Conservation (phyloP, 2,888 invertebrate species). For the Drosophila paramelanica region DNA sequence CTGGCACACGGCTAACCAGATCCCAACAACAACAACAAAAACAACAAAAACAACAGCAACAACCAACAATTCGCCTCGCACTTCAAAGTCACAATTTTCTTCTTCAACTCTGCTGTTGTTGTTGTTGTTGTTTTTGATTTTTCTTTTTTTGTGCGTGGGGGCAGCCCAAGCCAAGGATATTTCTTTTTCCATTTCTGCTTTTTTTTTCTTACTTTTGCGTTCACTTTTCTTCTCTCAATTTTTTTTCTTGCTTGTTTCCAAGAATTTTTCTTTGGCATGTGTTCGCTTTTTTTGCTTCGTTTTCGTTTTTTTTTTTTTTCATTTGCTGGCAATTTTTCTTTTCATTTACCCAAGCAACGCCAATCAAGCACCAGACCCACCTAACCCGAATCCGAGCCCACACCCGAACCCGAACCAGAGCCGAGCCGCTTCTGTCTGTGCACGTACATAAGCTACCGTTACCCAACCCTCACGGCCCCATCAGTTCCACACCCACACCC, state of each 20-base stretch:
- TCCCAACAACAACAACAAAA: conserved; percentile 7
- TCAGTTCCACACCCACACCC: too few species aligned
- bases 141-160: conserved; percentile 3
- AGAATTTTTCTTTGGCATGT: conserved; percentile 63
- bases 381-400: conserved; percentile 21
- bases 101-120: conserved; percentile 31
- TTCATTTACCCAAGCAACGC: conserved; percentile 65
- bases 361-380: conserved; percentile 57
- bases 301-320: conserved; percentile 41
- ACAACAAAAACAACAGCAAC: conserved; percentile 3
- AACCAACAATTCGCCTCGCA: conserved; percentile 50
- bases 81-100: conserved; percentile 73
- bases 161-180: conserved; percentile 36
- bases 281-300: conserved; percentile 23
- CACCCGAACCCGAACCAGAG: conserved; percentile 12
- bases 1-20: conserved; percentile 10
- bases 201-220: conserved; percentile 18
- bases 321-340: conserved; percentile 72
- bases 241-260: conserved; percentile 38
- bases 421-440: conserved; percentile 1
- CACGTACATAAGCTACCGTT: conserved; percentile 35
- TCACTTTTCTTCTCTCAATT: conserved; percentile 29
- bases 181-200: conserved; percentile 19
- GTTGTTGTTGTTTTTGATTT: conserved; percentile 15
- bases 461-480: conserved; percentile 6